Evolutionary conservation across 1,140 invertebrate genomes (phyloP).

Genomic region (Pseudoatta argentina): DNA sequence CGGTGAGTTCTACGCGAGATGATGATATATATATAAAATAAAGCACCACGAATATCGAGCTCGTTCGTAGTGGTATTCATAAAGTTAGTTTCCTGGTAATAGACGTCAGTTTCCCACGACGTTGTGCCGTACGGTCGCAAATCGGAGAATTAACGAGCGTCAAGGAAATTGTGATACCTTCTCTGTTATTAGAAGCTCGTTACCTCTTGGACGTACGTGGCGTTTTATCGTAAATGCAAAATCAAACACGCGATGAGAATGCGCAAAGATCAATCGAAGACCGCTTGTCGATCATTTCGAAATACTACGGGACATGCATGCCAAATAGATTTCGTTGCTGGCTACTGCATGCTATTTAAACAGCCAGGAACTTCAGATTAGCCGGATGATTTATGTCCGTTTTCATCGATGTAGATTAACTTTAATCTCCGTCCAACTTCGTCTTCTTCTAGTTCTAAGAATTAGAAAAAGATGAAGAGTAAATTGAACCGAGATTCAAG

Average conservation of each 20-base stretch:
- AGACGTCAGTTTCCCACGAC: constrained; percentile 30
- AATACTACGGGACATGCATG: neutral
- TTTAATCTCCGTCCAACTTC: no score
- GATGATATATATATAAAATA: neutral
- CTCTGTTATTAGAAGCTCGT: constrained; percentile 26
- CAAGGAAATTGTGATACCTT: constrained; percentile 13
- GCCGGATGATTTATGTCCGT: neutral
- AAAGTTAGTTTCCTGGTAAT: constrained; percentile 34
- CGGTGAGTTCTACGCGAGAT: neutral
- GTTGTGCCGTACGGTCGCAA: neutral
- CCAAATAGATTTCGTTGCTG: constrained; percentile 1
- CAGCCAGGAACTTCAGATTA: neutral
- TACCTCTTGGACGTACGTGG: neutral
- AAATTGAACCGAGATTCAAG: no score
- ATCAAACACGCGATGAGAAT: neutral
- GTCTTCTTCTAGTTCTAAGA: no score
- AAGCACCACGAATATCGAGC: neutral
- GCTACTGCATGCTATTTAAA: neutral
- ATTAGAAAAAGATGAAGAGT: no score
- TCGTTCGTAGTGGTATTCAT: constrained; percentile 31
- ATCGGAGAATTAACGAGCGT: constrained; percentile 44
- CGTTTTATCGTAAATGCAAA: neutral
- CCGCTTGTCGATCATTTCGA: neutral
- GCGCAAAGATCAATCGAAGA: neutral
- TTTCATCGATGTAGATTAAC: no score